Base-by-base conservation (phyloP, 2,113 vertebrate species). In the Hippocampus mohnikei region DNA sequence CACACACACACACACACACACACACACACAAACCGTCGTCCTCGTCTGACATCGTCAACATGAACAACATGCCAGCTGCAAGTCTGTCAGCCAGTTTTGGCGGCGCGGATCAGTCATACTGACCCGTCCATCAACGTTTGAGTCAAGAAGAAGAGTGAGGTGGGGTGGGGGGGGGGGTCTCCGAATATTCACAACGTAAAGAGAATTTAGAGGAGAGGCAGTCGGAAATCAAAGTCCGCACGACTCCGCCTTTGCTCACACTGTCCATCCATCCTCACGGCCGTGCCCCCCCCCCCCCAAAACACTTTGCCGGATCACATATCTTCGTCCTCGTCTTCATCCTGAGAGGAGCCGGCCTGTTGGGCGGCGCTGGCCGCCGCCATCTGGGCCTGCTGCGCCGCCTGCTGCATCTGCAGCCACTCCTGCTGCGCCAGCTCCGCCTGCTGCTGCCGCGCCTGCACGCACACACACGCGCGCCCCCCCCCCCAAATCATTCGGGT, bases 371-470 rank as follows among this genome's bases (percentile, higher is more conserved):
- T 96, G 85, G 95, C 95, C 53, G 97, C 96, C 46, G 96, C 96
- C 80, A 98, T 93, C 90, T 99, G 97, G 18, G 97, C 97, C 89
- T 98, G 96, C 63, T 98, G 97, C 60, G 97, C 97, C 0, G 97
- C 97, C 85, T 99, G 97, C 81, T 99, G 97, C 96, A 99, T 97
- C 91, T 98, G 97, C 90, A 99, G 89, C 97, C 97, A 98, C 75
- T 98, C 96, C 89, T 98, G 97, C 84, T 98, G 97, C 37, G 96
- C 97, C 27, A 98, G 90, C 86, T 99, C 97, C 29, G 97, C 97
- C 93, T 99, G 97, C 79, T 99, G 97, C 88, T 99, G 97, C 87
- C 96, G 95, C 29, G 97, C 97, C 97, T 99, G 77, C 25, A 10
- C 12, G 5, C 40, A 42, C 40, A 1, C 18, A 13, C 16, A 9